These are phyloP conservation scores for Donacobius atricapilla DNA, from an alignment of 2,113 vertebrate species.

Conservation along the genomic window DNA sequence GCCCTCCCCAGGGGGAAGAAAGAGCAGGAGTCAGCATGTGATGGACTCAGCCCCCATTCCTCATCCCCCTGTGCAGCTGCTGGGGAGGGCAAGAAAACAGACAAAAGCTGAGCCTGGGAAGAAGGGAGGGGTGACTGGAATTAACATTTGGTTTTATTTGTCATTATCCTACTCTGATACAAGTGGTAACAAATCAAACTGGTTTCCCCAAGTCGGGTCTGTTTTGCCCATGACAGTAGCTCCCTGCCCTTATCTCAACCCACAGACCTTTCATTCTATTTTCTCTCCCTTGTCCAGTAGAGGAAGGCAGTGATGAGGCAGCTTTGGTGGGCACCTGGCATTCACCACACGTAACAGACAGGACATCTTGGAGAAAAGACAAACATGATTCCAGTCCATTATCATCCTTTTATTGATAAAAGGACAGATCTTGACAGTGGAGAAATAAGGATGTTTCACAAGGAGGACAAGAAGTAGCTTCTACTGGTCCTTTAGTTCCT, in stretches of 20 bases:
- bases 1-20: too few species aligned
- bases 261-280: not conserved
- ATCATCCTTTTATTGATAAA: slow-evolving; percentile 53
- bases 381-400: not conserved
- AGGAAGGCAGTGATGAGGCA: not conserved
- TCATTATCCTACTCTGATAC: not conserved
- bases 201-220: not conserved
- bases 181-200: not conserved
- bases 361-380: not conserved
- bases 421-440: not conserved
- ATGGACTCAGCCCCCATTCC: not conserved
- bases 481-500: slow-evolving; percentile 98
- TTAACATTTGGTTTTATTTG: not conserved
- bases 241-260: not conserved
- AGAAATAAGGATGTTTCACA: not conserved
- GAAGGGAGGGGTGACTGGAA: not conserved
- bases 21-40: not conserved
- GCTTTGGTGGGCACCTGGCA: not conserved
- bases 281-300: not conserved
- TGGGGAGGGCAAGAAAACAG: not conserved
- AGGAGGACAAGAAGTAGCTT: not conserved
- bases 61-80: not conserved
- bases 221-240: not conserved
- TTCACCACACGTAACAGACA: not conserved
- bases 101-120: not conserved